phyloP scores from a whole-genome alignment of 2,797 vertebrate species.

The Fistularia commersonii region DNA sequence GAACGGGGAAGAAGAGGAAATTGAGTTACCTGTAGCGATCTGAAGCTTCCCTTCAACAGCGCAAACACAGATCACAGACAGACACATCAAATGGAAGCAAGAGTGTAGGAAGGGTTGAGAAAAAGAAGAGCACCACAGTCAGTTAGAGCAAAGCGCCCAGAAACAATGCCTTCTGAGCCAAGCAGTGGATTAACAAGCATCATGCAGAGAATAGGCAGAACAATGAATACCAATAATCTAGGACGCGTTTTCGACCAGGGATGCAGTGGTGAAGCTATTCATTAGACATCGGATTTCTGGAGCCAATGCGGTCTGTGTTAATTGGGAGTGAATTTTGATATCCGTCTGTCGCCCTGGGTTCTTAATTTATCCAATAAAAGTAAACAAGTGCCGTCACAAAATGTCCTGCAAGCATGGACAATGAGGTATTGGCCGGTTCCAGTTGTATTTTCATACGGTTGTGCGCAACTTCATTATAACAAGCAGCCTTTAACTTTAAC shows the following conservation, averaged over 20 bases:
- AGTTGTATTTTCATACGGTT: too few relatives aligned
- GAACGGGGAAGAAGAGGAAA: constrained; percentile 50
- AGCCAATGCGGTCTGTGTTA: too few relatives aligned
- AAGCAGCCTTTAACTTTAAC: too few relatives aligned
- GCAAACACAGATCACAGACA: constrained; percentile 63
- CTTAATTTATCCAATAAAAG: too few relatives aligned
- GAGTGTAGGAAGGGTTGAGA: constrained; percentile 50
- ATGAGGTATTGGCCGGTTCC: too few relatives aligned
- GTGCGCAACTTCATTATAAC: too few relatives aligned
- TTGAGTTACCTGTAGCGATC: constrained; percentile 91
- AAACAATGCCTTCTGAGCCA: constrained; percentile 35
- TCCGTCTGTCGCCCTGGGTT: too few relatives aligned
- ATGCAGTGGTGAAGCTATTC: too few relatives aligned
- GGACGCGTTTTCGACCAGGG: not conserved
- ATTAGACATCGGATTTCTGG: too few relatives aligned
- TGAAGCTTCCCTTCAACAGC: constrained; percentile 96
- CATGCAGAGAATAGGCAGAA: constrained; percentile 52
- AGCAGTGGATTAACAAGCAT: constrained; percentile 53
- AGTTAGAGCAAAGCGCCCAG: constrained; percentile 57
- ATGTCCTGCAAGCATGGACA: too few relatives aligned
- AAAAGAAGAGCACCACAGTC: constrained; percentile 54
- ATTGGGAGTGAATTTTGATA: too few relatives aligned
- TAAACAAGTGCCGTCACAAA: too few relatives aligned
- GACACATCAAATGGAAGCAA: constrained; percentile 63
- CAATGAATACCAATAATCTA: constrained; percentile 8